phyloP scores from a whole-genome alignment of 2,888 invertebrate genomes.

The Phoenoteleia sp. region DNA sequence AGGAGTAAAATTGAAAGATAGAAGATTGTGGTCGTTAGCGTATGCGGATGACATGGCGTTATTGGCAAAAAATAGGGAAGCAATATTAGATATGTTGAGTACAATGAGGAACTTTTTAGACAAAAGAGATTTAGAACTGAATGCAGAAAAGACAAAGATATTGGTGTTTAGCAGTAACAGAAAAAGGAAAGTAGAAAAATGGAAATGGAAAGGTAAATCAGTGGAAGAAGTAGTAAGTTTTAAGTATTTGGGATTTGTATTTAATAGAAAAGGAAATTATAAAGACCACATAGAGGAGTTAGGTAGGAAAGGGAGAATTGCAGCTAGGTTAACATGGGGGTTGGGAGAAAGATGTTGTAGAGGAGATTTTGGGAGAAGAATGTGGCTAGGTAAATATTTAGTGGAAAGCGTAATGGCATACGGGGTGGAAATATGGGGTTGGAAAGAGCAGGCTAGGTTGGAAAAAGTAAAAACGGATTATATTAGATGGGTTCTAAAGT shows the following conservation, averaged over 20 bases:
- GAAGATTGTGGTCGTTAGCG: not conserved
- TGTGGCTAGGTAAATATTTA: not conserved
- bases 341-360: not conserved
- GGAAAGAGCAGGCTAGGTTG: not conserved
- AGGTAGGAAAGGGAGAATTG: slow-evolving; percentile 22
- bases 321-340: not conserved
- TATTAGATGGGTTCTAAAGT: slow-evolving; percentile 11
- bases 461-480: slow-evolving; percentile 4
- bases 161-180: slow-evolving; percentile 1
- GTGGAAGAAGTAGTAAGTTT: slow-evolving; percentile 10
- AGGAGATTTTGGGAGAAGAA: not conserved
- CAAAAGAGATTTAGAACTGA: slow-evolving; percentile 1
- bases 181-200: slow-evolving; percentile 17
- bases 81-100: not conserved
- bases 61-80: not conserved
- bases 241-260: slow-evolving; percentile 28
- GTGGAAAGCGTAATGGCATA: not conserved
- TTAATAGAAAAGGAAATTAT: slow-evolving; percentile 1
- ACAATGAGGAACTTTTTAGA: slow-evolving; percentile 31
- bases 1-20: not conserved
- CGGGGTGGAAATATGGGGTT: slow-evolving; percentile 35
- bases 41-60: not conserved
- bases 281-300: not conserved
- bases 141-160: not conserved
- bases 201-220: not conserved